phyloP scores from a whole-genome alignment of 2,113 vertebrate species.

The Vanacampus margaritifer region DNA sequence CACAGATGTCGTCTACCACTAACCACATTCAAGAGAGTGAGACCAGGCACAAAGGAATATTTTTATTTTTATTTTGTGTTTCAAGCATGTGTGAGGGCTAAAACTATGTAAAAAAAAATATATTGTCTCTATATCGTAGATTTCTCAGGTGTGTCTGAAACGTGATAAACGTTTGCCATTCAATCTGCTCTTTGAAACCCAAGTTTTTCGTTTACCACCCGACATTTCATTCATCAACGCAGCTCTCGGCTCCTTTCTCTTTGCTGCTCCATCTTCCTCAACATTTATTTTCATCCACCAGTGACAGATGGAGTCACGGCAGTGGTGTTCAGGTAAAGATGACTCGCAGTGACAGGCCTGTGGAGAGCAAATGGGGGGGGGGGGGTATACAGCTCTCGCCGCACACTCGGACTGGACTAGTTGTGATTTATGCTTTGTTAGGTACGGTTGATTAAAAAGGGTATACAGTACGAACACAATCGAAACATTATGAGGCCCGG shows the following conservation, averaged over 20 bases:
- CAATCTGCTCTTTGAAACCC: neutral
- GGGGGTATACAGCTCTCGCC: slow-evolving; percentile 6
- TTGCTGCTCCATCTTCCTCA: slow-evolving; percentile 6
- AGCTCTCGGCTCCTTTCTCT: neutral
- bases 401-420: neutral
- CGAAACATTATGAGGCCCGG: too few relatives aligned
- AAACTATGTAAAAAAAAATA: neutral
- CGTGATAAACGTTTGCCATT: neutral
- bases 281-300: slow-evolving; percentile 21
- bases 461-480: too few relatives aligned
- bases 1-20: too few relatives aligned
- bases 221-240: neutral
- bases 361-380: slow-evolving; percentile 43
- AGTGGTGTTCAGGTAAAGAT: slow-evolving; percentile 53
- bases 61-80: neutral
- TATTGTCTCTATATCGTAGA: neutral
- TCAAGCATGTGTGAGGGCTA: neutral
- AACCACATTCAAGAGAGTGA: too few relatives aligned
- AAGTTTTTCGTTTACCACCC: neutral
- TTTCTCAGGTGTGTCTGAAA: neutral
- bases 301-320: slow-evolving; percentile 54
- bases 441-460: neutral
- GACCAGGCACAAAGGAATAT: too few relatives aligned
- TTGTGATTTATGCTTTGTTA: neutral
- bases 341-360: slow-evolving; percentile 56